Base-by-base conservation (phyloP, 2,797 vertebrate species). In the Podarcis lilfordi region DNA sequence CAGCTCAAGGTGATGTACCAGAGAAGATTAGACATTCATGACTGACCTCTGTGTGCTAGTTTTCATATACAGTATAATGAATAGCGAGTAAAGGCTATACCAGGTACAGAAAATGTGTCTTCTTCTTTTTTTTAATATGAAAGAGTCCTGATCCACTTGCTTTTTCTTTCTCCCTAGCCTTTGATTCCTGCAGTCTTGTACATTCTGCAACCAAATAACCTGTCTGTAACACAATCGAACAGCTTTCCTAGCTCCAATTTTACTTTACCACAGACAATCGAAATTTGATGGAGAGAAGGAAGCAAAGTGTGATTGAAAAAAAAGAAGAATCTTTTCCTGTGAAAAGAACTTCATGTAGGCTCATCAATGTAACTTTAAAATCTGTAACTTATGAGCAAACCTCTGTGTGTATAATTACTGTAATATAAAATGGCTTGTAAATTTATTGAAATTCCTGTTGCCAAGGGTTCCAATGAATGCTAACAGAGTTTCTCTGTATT, bases 351-450 rank as follows among this genome's bases (percentile, higher is more conserved):
- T 95, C 94, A 37, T 94, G 89, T 96, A 95, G 91, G 91, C 89
- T 96, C 96, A 94, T 94, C 93, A 94, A 93, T 97, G 97, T 98
- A 95, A 96, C 93, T 96, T 96, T 96, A 77, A 80, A 96, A 93
- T 86, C 94, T 96, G 97, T 97, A 98, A 98, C 95, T 95, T 97
- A 96, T 95, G 89, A 95, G 92, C 89, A 95, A 95, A 94, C 79
- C 32, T 90, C 80, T 94, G 85, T 96, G 91, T 96, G 96, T 96
- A 96, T 94, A 94, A 96, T 96, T 97, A 97, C 97, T 98, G 98
- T 98, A 97, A 97, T 97, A 98, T 97, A 98, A 76, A 97, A 92
- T 97, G 98, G 98, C 98, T 98, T 98, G 97, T 98, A 97, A 98
- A 97, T 98, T 96, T 97, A 96, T 94, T 94, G 91, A 96, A 96